Percentiles rank a stretch among this genome's conserved stretches.
These are phyloP conservation scores for Sakesphorus luctuosus DNA, from an alignment of 2,113 vertebrate genomes.

Conservation along the genomic window DNA sequence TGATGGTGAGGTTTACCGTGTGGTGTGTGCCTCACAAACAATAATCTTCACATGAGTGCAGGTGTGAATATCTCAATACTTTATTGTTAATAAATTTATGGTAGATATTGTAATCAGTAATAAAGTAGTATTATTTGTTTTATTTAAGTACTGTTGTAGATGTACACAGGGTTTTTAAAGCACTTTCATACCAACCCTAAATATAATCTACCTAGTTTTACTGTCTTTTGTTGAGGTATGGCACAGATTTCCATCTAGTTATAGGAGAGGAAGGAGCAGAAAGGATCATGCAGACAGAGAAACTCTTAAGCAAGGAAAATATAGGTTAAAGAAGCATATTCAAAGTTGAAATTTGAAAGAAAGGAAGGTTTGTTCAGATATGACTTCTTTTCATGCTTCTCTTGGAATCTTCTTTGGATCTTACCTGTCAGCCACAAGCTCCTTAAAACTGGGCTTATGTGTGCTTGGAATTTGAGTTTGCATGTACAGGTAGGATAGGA, in stretches of 20 bases:
- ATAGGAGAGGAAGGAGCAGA: background rate
- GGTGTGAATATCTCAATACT: background rate
- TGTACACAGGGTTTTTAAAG: background rate
- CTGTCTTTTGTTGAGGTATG: background rate
- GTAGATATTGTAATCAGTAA: background rate
- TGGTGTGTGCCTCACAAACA: background rate
- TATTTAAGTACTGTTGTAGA: background rate
- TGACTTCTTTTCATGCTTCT: background rate
- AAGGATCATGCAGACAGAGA: background rate
- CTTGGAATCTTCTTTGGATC: background rate
- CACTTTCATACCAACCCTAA: background rate
- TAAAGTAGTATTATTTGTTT: background rate
- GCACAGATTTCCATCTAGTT: background rate
- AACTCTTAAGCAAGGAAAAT: background rate
- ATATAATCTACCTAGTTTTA: background rate
- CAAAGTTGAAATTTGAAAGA: background rate
- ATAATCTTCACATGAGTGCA: background rate
- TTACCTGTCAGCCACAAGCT: background rate
- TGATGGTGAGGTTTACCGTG: background rate
- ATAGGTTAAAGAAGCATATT: background rate
- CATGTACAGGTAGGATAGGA: background rate
- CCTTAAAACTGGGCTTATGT: background rate
- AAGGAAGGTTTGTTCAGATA: background rate
- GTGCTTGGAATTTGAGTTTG: background rate
- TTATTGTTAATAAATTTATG: background rate